phyloP scores from a whole-genome alignment of 2,113 vertebrate species.

The Pantherophis guttatus region DNA sequence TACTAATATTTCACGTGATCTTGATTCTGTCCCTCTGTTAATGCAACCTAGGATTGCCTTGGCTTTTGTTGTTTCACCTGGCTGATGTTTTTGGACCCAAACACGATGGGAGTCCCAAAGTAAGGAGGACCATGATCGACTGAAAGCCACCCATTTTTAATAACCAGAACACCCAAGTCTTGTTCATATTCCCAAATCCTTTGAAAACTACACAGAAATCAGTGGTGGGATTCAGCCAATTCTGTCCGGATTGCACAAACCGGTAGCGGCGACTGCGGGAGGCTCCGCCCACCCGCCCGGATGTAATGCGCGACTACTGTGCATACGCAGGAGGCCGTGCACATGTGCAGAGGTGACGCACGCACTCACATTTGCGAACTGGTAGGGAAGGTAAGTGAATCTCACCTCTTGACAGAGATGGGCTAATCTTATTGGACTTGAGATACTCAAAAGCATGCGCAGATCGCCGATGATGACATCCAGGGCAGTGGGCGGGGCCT shows the following conservation, averaged over 20 bases:
- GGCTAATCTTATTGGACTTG: neutral
- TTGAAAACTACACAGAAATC: neutral
- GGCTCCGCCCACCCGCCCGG: too few relatives aligned
- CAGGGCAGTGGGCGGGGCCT: too few relatives aligned
- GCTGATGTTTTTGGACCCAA: neutral
- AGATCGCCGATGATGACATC: too few relatives aligned
- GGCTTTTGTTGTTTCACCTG: neutral
- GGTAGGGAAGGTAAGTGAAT: too few relatives aligned
- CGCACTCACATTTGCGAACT: too few relatives aligned
- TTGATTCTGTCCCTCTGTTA: neutral
- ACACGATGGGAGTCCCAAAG: neutral
- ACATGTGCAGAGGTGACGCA: too few relatives aligned
- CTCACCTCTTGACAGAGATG: too few relatives aligned
- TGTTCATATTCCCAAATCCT: neutral
- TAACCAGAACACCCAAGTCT: neutral
- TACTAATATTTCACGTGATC: neutral
- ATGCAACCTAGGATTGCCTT: neutral
- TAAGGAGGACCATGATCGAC: neutral
- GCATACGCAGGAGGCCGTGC: too few relatives aligned
- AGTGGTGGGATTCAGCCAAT: too few relatives aligned
- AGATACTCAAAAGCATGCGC: neutral
- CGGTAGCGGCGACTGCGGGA: too few relatives aligned
- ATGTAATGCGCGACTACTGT: too few relatives aligned
- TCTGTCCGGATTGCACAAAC: too few relatives aligned
- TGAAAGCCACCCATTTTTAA: neutral